Conservation (phyloP, 1,140 invertebrate species). For the Helicoverpa armigera region DNA sequence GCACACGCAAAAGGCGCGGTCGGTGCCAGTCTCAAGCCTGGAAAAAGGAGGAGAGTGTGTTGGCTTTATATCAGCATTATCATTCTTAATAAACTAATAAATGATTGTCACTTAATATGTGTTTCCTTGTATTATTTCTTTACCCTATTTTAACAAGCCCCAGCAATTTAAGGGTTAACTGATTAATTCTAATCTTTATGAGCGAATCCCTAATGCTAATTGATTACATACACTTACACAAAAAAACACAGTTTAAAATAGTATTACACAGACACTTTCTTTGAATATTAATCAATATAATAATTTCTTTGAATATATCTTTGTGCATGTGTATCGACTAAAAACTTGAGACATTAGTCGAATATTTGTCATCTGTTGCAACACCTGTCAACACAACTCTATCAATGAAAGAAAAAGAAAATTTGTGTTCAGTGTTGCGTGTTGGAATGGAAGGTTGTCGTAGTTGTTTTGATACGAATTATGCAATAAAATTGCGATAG, state of each 20-base stretch:
- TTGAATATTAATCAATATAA: no score
- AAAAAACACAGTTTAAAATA: no score
- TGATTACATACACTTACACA: no score
- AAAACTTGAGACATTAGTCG: neutral
- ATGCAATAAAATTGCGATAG: constrained; percentile 77
- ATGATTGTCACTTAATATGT: no score
- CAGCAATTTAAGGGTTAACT: no score
- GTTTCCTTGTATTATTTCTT: no score
- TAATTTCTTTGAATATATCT: no score
- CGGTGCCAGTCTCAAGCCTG: constrained; percentile 51
- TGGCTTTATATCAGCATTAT: neutral
- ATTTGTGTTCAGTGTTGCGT: constrained; percentile 48
- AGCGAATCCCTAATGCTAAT: no score
- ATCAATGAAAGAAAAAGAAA: constrained; percentile 18
- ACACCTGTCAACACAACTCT: neutral
- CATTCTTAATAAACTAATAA: no score
- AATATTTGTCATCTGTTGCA: neutral
- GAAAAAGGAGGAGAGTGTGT: constrained; percentile 44
- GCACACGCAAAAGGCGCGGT: neutral
- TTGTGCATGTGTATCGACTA: neutral
- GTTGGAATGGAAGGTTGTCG: constrained; percentile 57
- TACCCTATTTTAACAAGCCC: no score
- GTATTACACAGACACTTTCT: no score
- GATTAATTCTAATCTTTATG: no score
- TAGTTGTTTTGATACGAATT: constrained; percentile 74